Conservation (phyloP, 2,888 invertebrate species). For the Dryocosmus kuriphilus region DNA sequence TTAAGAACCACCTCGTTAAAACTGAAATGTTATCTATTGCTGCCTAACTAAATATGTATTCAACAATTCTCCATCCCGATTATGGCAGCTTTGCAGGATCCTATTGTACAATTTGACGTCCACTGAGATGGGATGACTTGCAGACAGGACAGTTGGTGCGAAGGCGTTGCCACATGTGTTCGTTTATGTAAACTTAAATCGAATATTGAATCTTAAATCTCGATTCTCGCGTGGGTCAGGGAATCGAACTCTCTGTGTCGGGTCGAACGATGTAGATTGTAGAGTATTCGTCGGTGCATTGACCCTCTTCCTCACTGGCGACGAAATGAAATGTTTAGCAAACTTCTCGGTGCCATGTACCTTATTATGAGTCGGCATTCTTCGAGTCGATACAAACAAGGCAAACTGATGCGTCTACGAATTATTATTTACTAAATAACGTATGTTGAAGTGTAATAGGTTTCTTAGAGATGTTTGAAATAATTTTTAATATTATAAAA, state of each 20-base stretch:
- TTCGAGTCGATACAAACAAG: neutral
- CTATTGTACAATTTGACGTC: conserved; percentile 55
- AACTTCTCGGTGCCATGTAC: conserved; percentile 14
- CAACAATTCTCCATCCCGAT: conserved; percentile 36
- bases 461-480: neutral
- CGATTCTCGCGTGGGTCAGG: conserved; percentile 23
- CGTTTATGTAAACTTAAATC: conserved; percentile 55
- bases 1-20: conserved; percentile 28
- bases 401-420: neutral
- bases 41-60: conserved; percentile 35
- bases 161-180: conserved; percentile 56
- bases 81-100: conserved; percentile 44
- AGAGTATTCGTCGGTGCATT: neutral
- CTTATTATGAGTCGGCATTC: conserved; percentile 6
- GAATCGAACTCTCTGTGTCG: conserved; percentile 19
- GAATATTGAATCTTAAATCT: conserved; percentile 49
- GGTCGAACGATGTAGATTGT: neutral
- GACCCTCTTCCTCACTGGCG: conserved; percentile 1
- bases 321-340: conserved; percentile 17
- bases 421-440: neutral
- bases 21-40: conserved; percentile 37
- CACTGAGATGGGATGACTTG: conserved; percentile 56
- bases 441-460: neutral
- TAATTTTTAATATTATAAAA: too few species aligned
- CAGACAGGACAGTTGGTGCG: conserved; percentile 55